A percentile compares a stretch with the other conserved stretches of the same genome.
These are phyloP conservation scores for Chlamydotis undulata DNA, from an alignment of 2,113 vertebrate genomes.

Conservation along the genomic window DNA sequence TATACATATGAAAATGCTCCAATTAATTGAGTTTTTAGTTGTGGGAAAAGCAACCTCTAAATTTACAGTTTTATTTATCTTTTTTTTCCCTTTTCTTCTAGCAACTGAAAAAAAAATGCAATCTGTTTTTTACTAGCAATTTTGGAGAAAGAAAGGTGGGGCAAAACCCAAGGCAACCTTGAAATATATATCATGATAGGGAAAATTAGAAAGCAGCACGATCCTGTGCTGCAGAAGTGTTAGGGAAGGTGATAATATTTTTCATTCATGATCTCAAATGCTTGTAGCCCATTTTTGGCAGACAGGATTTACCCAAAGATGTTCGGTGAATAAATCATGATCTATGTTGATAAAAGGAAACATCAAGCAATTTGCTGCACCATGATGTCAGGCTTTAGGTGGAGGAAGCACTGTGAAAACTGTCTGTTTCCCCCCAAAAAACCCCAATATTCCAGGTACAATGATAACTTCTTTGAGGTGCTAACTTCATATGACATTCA, in stretches of 20 bases:
- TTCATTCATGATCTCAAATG: background rate
- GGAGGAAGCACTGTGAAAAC: background rate
- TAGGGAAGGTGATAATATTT: background rate
- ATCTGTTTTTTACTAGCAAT: background rate
- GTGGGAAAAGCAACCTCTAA: background rate
- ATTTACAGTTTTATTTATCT: background rate
- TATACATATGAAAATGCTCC: background rate
- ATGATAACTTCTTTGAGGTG: background rate
- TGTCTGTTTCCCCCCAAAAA: background rate
- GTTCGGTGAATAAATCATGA: background rate
- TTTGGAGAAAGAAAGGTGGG: background rate
- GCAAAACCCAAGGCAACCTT: background rate
- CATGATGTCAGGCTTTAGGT: background rate
- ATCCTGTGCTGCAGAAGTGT: background rate
- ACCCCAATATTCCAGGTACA: background rate
- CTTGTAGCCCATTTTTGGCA: background rate
- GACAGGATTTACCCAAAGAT: background rate
- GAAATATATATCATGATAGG: background rate
- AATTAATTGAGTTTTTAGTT: background rate
- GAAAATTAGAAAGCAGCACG: background rate
- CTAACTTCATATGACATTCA: background rate
- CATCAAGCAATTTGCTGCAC: background rate
- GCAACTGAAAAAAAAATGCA: background rate
- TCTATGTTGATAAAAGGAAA: background rate
- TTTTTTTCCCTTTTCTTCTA: background rate